Percentiles rank a stretch among this genome's conserved stretches.
These are phyloP conservation scores for Cheilosia vulpina DNA, from an alignment of 2,888 invertebrate species.

Conservation along the genomic window DNA sequence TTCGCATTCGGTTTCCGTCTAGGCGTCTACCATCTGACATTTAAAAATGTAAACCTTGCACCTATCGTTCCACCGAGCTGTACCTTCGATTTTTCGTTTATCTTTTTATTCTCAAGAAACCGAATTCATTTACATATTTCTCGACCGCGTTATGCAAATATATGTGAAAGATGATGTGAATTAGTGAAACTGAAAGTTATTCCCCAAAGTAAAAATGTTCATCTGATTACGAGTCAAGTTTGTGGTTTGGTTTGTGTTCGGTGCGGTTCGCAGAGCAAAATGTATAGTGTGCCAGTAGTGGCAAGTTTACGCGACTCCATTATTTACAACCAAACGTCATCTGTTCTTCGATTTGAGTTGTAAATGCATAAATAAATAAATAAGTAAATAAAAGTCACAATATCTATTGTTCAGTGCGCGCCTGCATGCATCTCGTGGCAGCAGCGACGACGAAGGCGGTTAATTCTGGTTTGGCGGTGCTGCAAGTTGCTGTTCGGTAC, in stretches of 20 bases:
- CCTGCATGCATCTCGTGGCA: slow-evolving; percentile 57
- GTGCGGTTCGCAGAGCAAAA: slow-evolving; percentile 41
- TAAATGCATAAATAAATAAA: slow-evolving; percentile 16
- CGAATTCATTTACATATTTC: slow-evolving; percentile 39
- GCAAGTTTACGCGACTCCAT: slow-evolving; percentile 46
- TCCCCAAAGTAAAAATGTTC: slow-evolving; percentile 17
- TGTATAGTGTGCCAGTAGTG: slow-evolving; percentile 52
- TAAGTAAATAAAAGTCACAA: slow-evolving; percentile 16
- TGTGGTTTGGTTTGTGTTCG: slow-evolving; percentile 36
- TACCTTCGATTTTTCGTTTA: slow-evolving; percentile 62
- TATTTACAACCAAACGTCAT: slow-evolving; percentile 52
- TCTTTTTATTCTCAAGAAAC: slow-evolving; percentile 7
- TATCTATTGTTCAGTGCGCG: slow-evolving; percentile 46
- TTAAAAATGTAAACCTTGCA: slow-evolving; percentile 56
- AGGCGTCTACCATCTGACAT: slow-evolving; percentile 31
- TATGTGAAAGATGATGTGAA: slow-evolving; percentile 37
- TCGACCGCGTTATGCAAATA: slow-evolving; percentile 65
- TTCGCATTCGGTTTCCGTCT: slow-evolving; percentile 11
- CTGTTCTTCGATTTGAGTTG: slow-evolving; percentile 16
- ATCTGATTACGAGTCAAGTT: slow-evolving; percentile 19
- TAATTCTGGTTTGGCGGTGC: slow-evolving; percentile 66
- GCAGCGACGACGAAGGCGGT: slow-evolving; percentile 57
- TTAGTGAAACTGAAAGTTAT: slow-evolving; percentile 70
- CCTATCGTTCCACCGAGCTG: slow-evolving; percentile 4
- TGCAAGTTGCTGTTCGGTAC: slow-evolving; percentile 31